Evolutionary conservation across 2,888 invertebrate species (phyloP).

Genomic region (Drosophila quasianomalipes): DNA sequence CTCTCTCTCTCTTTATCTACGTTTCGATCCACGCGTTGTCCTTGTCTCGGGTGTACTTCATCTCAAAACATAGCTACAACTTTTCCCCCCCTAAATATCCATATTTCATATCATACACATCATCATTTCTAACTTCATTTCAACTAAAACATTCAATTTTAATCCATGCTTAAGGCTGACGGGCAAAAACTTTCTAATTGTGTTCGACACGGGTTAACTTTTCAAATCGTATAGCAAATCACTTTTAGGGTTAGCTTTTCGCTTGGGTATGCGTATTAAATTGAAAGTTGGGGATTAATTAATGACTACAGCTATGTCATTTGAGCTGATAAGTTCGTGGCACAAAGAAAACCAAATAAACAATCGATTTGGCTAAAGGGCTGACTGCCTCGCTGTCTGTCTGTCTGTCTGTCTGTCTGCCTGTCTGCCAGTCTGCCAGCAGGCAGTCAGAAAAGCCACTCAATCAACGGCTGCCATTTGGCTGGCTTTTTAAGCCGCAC

Average conservation of each 20-base stretch:
- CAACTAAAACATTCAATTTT: conserved; percentile 3
- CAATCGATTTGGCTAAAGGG: conserved; percentile 66
- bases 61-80: conserved; percentile 15
- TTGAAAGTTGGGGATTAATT: conserved; percentile 43
- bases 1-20: background rate
- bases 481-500: conserved; percentile 45
- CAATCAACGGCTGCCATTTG: conserved; percentile 64
- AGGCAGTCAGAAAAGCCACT: conserved; percentile 49
- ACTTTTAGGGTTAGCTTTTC: background rate
- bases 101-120: conserved; percentile 14
- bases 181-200: background rate
- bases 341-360: conserved; percentile 40
- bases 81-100: conserved; percentile 14
- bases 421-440: background rate
- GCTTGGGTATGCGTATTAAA: conserved; percentile 10
- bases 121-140: conserved; percentile 16
- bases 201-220: background rate
- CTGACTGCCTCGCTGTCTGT: background rate
- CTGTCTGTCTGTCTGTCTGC: background rate
- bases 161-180: conserved; percentile 1
- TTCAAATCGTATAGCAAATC: background rate
- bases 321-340: conserved; percentile 48
- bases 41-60: conserved; percentile 20
- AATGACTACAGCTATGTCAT: conserved; percentile 51
- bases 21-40: conserved; percentile 15